Base-by-base conservation (phyloP, 2,797 vertebrate species). In the Lindbergichthys nudifrons region DNA sequence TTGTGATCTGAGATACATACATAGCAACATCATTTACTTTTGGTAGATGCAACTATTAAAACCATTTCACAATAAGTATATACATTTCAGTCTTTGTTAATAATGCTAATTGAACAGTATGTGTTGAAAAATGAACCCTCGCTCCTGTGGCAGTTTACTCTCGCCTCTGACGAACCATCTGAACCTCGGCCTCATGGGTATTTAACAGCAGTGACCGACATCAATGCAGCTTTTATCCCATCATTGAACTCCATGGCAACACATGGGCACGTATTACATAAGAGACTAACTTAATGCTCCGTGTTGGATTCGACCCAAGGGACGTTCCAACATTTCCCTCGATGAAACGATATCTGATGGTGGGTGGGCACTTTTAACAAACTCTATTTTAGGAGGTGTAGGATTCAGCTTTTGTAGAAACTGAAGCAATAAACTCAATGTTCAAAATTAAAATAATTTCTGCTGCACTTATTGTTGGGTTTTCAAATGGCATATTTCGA, bases 171-270 rank as follows among this genome's bases (percentile, higher is more conserved):
- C 50, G 23, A 46, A 59, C 42, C 58, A 60, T 54, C 70, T 70
- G 54, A 62, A 47, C 58, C 52, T 39, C 10, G 16, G 52, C 32
- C 58, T 72, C 47, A 1, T 53, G 67, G 65, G 48, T 64, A 10
- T 16, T 43, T 3, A 68, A 54, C 42, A 74, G 54, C 42, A 67
- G 63, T 56, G 65, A 73, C 63, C 54, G 46, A n/a, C 76, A 71
- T 50, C 43, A 62, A 61, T 39, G 43, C 7, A 21, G 48, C 15
- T 41, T 48, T 62, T 58, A 14, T 14, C 39, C 45, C 9, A 1
- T 57, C 19, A 65, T 72, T 14, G 26, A 65, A 15, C 47, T 52
- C 21, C 1, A 15, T 47, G 10, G 64, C 15, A 59, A 53, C 63
- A 59, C 36, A 46, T 14, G 75, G 46, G 10, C 45, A 15, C 18